These are phyloP conservation scores for Agapornis roseicollis DNA, from an alignment of 2,113 vertebrate species.

Conservation along the genomic window DNA sequence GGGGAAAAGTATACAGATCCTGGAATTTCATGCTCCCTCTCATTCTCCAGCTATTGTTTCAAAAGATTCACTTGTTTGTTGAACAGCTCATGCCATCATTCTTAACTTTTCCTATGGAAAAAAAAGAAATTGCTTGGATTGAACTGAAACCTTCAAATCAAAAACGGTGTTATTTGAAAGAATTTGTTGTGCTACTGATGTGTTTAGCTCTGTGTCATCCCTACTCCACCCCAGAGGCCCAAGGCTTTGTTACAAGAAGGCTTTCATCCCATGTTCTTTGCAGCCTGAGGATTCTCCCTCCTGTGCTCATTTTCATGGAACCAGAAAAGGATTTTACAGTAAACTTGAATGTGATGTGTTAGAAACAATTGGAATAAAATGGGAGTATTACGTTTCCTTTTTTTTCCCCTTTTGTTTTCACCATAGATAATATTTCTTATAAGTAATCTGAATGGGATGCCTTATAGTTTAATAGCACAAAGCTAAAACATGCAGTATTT, in stretches of 20 bases:
- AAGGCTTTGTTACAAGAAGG: background rate
- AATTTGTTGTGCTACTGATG: background rate
- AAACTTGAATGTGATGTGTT: background rate
- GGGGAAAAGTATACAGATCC: background rate
- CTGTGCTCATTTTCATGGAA: background rate
- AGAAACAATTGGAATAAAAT: background rate
- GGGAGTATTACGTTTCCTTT: background rate
- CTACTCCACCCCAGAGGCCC: background rate
- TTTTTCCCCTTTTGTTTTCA: too few relatives aligned
- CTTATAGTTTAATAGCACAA: background rate
- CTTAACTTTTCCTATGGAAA: background rate
- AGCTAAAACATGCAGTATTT: background rate
- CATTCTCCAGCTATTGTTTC: background rate
- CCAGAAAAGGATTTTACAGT: background rate
- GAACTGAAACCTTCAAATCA: background rate
- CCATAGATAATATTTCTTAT: background rate
- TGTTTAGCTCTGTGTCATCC: background rate
- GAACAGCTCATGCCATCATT: background rate
- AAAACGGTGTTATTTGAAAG: background rate
- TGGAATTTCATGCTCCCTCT: background rate
- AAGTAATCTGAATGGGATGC: background rate
- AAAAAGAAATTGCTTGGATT: background rate
- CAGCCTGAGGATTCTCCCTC: background rate
- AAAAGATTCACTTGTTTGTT: background rate
- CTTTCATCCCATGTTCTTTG: background rate